Percentiles rank a stretch among this genome's conserved stretches.
These are phyloP conservation scores for Hemitrygon akajei DNA, from an alignment of 2,797 vertebrate genomes.

Conservation along the genomic window DNA sequence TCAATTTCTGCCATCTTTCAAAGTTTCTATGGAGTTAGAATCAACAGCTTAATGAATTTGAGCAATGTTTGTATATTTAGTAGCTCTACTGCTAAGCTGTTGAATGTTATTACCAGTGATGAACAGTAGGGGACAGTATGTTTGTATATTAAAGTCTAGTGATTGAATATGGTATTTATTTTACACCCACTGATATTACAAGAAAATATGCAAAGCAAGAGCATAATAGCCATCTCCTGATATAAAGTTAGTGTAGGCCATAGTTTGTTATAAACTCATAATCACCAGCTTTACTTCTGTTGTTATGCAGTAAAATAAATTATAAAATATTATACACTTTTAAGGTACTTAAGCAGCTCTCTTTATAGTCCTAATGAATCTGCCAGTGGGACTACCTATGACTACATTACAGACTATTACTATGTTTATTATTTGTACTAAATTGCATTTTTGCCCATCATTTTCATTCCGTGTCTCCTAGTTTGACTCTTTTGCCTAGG, in stretches of 20 bases:
- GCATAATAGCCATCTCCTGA: background rate
- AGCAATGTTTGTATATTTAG: background rate
- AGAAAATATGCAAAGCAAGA: background rate
- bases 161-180: background rate
- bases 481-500: too few relatives aligned
- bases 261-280: background rate
- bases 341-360: too few relatives aligned
- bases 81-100: background rate
- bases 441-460: too few relatives aligned
- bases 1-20: background rate
- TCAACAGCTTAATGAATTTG: background rate
- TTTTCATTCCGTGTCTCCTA: too few relatives aligned
- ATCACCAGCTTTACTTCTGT: background rate
- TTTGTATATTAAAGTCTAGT: background rate
- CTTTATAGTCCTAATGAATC: too few relatives aligned
- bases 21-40: background rate
- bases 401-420: too few relatives aligned
- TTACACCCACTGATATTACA: background rate
- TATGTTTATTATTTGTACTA: too few relatives aligned
- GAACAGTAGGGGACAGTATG: slow-evolving; percentile 25
- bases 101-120: background rate
- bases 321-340: too few relatives aligned
- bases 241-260: background rate
- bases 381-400: too few relatives aligned
- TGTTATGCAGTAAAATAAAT: background rate